phyloP scores from a whole-genome alignment of 2,888 invertebrate species.

The Chrysina gloriosa region DNA sequence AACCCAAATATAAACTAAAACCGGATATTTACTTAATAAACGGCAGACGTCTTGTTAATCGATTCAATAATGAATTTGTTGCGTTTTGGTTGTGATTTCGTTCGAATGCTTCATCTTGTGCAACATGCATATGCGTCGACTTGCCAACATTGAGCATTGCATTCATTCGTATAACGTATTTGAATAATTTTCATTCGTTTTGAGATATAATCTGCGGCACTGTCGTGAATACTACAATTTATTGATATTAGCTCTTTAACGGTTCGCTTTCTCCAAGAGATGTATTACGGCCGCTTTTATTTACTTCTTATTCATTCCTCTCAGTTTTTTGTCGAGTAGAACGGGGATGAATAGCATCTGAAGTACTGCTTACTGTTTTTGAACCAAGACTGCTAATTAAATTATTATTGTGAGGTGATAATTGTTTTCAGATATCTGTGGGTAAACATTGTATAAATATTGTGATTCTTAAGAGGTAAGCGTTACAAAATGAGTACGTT shows the following conservation, averaged over 20 bases:
- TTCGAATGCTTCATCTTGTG: background rate
- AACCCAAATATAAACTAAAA: conserved; percentile 30
- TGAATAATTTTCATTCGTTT: conserved; percentile 11
- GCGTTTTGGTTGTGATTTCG: conserved; percentile 11
- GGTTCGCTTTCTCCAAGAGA: conserved; percentile 13
- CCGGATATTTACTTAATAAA: conserved; percentile 37
- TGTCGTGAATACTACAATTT: conserved; percentile 4
- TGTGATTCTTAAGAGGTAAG: too few species aligned
- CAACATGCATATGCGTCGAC: conserved; percentile 10
- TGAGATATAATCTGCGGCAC: background rate
- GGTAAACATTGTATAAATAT: too few species aligned
- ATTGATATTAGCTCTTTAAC: conserved; percentile 17
- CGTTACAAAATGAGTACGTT: too few species aligned
- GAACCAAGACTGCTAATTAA: too few species aligned
- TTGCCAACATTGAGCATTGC: background rate
- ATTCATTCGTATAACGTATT: conserved; percentile 8
- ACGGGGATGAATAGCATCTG: too few species aligned
- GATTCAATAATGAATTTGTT: conserved; percentile 34
- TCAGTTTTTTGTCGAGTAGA: too few species aligned
- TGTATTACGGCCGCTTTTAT: background rate
- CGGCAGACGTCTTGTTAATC: conserved; percentile 35
- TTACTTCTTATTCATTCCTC: conserved; percentile 1
- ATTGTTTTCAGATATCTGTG: too few species aligned
- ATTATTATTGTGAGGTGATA: too few species aligned
- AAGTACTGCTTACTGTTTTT: too few species aligned